phyloP scores from a whole-genome alignment of 2,888 invertebrate genomes.

The Asteroscopus sphinx region DNA sequence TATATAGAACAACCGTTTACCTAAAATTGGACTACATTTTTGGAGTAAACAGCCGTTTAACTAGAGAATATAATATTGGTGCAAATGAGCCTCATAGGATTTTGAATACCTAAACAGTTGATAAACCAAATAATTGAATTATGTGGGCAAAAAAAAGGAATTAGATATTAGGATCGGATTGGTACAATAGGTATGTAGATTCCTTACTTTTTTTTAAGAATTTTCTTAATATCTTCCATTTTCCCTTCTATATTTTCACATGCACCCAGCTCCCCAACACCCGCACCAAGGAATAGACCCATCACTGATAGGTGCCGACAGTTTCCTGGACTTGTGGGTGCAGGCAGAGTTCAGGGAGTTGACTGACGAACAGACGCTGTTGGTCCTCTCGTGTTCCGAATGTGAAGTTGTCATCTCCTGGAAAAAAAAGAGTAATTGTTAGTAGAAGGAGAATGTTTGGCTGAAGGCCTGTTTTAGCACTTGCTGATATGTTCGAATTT shows the following conservation, averaged over 20 bases:
- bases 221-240: no score
- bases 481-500: constrained; percentile 3
- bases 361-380: constrained; percentile 91
- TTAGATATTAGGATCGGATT: no score
- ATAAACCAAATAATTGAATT: no score
- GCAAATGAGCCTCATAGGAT: no score
- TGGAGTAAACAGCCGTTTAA: no score
- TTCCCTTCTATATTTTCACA: constrained; percentile 79
- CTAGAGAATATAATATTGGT: no score
- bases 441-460: neutral
- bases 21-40: no score
- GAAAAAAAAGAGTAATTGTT: constrained; percentile 48
- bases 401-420: constrained; percentile 89
- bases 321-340: constrained; percentile 91
- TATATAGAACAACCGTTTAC: no score
- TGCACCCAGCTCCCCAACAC: constrained; percentile 95
- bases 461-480: neutral
- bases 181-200: no score
- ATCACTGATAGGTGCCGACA: constrained; percentile 89
- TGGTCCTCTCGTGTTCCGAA: constrained; percentile 92
- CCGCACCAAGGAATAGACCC: constrained; percentile 95
- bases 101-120: no score
- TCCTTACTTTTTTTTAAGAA: no score
- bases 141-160: no score
- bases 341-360: constrained; percentile 90